Evolutionary conservation across 2,888 invertebrate species (phyloP).

Genomic region (Sesamia inferens): DNA sequence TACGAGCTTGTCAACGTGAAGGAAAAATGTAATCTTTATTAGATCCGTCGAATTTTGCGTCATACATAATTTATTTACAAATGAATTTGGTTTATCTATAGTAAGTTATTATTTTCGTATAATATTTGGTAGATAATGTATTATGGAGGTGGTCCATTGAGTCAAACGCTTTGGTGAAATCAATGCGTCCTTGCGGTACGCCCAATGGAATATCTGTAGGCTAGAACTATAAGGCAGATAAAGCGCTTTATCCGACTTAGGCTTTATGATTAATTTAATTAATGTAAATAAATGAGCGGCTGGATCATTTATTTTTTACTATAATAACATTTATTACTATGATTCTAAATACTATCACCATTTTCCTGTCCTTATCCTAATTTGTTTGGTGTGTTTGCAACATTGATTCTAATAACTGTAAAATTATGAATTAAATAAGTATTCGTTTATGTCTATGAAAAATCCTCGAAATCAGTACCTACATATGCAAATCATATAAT

Average conservation of each 20-base stretch:
- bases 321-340: slow-evolving; percentile 8
- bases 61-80: slow-evolving; percentile 15
- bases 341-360: slow-evolving; percentile 19
- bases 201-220: background rate
- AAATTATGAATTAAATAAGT: slow-evolving; percentile 29
- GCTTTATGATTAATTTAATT: slow-evolving; percentile 10
- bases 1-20: slow-evolving; percentile 77
- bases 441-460: slow-evolving; percentile 33
- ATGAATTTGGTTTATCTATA: slow-evolving; percentile 21
- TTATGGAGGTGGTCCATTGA: slow-evolving; percentile 9
- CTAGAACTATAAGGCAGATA: too few species aligned
- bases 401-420: slow-evolving; percentile 23
- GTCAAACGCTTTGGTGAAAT: slow-evolving; percentile 31
- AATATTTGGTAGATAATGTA: slow-evolving; percentile 12
- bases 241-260: slow-evolving; percentile 1
- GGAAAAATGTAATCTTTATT: slow-evolving; percentile 57
- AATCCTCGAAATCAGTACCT: background rate
- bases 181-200: slow-evolving; percentile 23
- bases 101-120: slow-evolving; percentile 24
- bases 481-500: background rate
- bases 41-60: slow-evolving; percentile 7
- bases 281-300: slow-evolving; percentile 39
- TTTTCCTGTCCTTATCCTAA: background rate
- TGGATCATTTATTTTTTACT: slow-evolving; percentile 43
- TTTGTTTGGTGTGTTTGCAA: background rate